These are phyloP conservation scores for Bufotes viridis DNA, from an alignment of 2,797 vertebrate genomes.

Conservation along the genomic window DNA sequence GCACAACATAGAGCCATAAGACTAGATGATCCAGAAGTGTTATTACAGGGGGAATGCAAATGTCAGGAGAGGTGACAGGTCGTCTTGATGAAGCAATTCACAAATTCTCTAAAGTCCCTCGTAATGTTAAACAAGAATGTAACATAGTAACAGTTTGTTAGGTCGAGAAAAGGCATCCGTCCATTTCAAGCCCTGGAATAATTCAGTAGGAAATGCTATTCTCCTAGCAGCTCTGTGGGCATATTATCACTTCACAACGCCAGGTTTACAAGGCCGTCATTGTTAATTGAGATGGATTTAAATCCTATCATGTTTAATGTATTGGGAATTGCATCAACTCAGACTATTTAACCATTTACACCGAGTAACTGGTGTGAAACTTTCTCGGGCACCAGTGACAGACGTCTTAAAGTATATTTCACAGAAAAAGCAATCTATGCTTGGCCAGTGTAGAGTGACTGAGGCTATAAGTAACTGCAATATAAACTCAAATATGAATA, in stretches of 20 bases:
- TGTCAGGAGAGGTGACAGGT: too few relatives aligned
- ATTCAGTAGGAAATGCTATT: constrained; percentile 20
- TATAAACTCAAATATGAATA: constrained; percentile 1
- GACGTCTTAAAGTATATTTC: constrained; percentile 26
- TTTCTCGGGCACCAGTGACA: constrained; percentile 38
- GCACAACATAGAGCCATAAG: too few relatives aligned
- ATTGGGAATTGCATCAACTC: constrained; percentile 28
- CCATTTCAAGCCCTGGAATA: neutral
- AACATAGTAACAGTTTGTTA: too few relatives aligned
- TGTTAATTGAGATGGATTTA: constrained; percentile 55
- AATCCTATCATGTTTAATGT: constrained; percentile 49
- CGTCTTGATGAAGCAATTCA: neutral
- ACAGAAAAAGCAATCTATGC: constrained; percentile 31
- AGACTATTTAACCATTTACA: constrained; percentile 52
- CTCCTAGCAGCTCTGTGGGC: constrained; percentile 29
- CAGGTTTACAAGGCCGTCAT: constrained; percentile 44
- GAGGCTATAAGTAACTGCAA: neutral
- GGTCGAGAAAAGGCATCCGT: too few relatives aligned
- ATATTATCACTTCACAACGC: constrained; percentile 46
- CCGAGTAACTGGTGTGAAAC: constrained; percentile 46
- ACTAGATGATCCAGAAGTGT: too few relatives aligned
- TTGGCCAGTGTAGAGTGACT: neutral
- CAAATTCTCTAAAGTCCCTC: neutral
- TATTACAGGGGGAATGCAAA: too few relatives aligned
- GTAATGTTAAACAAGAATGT: neutral